Evolutionary conservation across 2,113 vertebrate species (phyloP), one percentile per base, ranked within the genome.

Genomic region (Dolichallabes microphthalmus): DNA sequence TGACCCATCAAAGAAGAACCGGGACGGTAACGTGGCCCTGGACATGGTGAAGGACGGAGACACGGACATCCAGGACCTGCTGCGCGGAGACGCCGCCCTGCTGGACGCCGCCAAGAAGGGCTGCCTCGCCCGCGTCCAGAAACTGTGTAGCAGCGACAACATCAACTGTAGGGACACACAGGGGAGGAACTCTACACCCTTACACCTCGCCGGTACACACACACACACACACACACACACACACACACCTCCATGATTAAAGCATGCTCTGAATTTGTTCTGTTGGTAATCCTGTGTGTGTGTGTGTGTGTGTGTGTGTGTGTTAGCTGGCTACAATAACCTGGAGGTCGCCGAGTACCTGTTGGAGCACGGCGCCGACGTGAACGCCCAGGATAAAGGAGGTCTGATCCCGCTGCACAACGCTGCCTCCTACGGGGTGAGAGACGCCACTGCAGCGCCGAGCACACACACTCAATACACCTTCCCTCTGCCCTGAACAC

Each of bases 101-200:
- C 91, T 99, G 39, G 98, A 99, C 77, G 98, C 98, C 19, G 98
- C 98, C 68, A 99, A 99, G 93, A 99, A 99, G 85, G 98, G 98
- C 83, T 99, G 98, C 91, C 91, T 99, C 87, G 98, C 98, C 13
- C 94, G 98, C 39, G 98, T 99, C 75, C 98, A 99, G 92, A 99
- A 99, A 87, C 94, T 99, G 0, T 99, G 98, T 89, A 97, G 96
- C 19, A 97, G 97, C 1, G 98, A 99, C 85, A 99, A 99, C 74
- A 99, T 99, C 90, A 99, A 99, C 93, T 99, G 98, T 90, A 96
- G 98, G 90, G 98, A 99, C 88, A 98, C 98, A 2, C 98, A 99
- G 92, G 98, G 98, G 5, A 94, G 98, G 83, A 99, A 99, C 91
- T 99, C 98, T 50, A 99, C 98, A 14, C 98, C 98, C 0, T 93